Evolutionary conservation across 2,888 invertebrate genomes (phyloP).

Genomic region (Pinctada fucata): DNA sequence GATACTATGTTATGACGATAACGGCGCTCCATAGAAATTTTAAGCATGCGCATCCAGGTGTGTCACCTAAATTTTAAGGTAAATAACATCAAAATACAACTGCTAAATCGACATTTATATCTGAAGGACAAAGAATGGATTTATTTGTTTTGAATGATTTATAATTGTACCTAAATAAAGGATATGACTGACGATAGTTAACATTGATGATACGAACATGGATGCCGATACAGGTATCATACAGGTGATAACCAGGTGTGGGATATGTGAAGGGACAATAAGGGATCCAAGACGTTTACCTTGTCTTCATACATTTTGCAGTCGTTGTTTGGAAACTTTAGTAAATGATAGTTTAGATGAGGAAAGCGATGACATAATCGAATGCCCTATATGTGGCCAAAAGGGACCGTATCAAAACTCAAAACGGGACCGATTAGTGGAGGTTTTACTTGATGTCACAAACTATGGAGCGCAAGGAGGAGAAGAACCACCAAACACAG

Average conservation of each 20-base stretch:
- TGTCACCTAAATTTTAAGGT: too few species aligned
- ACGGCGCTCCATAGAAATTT: too few species aligned
- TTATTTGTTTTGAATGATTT: too few species aligned
- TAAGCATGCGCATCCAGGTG: too few species aligned
- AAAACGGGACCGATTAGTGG: background rate
- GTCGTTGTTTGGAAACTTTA: background rate
- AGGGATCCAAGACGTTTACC: background rate
- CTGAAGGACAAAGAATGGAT: too few species aligned
- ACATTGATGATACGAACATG: too few species aligned
- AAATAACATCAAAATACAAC: too few species aligned
- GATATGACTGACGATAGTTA: too few species aligned
- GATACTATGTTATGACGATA: too few species aligned
- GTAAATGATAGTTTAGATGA: background rate
- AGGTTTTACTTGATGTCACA: background rate
- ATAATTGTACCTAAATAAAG: too few species aligned
- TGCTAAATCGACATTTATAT: too few species aligned
- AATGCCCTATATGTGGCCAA: background rate
- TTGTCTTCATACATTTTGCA: background rate
- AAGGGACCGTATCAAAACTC: background rate
- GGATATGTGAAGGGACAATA: background rate
- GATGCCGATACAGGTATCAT: background rate
- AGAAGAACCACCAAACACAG: background rate
- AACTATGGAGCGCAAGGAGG: background rate
- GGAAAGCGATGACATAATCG: background rate
- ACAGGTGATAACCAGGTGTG: background rate